Conservation (phyloP, 2,888 invertebrate genomes). For the Cantharis rufa region DNA sequence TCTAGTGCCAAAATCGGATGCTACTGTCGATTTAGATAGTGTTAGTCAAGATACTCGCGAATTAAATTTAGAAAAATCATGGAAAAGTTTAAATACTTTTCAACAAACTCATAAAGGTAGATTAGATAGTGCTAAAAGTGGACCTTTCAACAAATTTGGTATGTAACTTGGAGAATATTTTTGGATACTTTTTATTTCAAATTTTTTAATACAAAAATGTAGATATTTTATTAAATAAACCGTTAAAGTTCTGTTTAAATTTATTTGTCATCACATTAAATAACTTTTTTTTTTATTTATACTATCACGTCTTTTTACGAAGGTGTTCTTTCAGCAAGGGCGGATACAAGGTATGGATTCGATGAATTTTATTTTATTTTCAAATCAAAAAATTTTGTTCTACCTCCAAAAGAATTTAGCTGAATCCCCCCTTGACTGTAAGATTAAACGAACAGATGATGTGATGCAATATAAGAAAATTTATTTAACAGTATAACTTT, state of each 20-base stretch:
- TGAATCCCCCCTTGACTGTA: background rate
- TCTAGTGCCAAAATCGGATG: slow-evolving; percentile 41
- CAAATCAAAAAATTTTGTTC: background rate
- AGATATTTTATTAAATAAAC: background rate
- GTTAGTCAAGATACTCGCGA: slow-evolving; percentile 29
- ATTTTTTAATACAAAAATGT: background rate
- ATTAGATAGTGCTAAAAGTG: slow-evolving; percentile 35
- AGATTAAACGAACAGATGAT: background rate
- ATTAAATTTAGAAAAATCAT: slow-evolving; percentile 42
- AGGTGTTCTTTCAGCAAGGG: background rate
- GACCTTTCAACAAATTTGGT: background rate
- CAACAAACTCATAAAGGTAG: slow-evolving; percentile 48
- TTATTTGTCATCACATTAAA: background rate
- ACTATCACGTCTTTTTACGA: background rate
- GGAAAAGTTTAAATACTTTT: slow-evolving; percentile 46
- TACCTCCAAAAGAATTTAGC: background rate
- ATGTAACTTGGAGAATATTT: slow-evolving; percentile 2
- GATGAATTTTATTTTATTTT: background rate
- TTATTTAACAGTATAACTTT: slow-evolving; percentile 6
- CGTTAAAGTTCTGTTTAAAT: background rate
- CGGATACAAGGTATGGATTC: background rate
- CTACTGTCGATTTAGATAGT: slow-evolving; percentile 31
- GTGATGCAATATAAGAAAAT: background rate
- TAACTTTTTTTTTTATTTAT: too few relatives aligned
- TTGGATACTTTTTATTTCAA: background rate